Evolutionary conservation across 92 coral and sea anemone species (phyloP).

Genomic region (Isaurus tuberculatus): DNA sequence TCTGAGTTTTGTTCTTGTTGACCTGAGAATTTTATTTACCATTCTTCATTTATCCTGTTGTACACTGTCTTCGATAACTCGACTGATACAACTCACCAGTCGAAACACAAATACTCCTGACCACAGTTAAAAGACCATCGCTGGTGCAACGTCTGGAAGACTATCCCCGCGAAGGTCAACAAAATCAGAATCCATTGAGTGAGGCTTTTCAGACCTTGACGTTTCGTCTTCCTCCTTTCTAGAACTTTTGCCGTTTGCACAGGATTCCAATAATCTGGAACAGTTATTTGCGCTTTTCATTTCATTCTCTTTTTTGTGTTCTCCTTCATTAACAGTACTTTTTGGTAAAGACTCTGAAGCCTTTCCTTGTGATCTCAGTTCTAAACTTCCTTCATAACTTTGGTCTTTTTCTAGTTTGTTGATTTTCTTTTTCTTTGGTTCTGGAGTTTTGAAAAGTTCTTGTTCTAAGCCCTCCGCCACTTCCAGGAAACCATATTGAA

Average conservation of each 20-base stretch:
- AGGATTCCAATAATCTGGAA: background rate
- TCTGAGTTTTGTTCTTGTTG: too few relatives aligned
- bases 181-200: background rate
- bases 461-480: slow-evolving; percentile 4
- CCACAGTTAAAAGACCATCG: background rate
- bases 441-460: slow-evolving; percentile 21
- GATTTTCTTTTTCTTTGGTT: slow-evolving; percentile 41
- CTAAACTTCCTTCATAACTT: background rate
- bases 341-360: slow-evolving; percentile 9
- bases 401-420: slow-evolving; percentile 5
- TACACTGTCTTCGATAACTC: too few relatives aligned
- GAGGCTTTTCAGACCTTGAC: background rate
- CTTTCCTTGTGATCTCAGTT: slow-evolving; percentile 5
- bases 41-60: too few relatives aligned
- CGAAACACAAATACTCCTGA: too few relatives aligned
- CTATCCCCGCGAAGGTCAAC: background rate
- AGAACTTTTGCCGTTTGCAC: slow-evolving; percentile 28
- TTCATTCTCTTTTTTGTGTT: slow-evolving; percentile 11
- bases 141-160: background rate
- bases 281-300: background rate
- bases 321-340: background rate
- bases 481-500: slow-evolving; percentile 45
- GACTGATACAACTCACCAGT: too few relatives aligned
- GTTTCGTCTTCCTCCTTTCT: slow-evolving; percentile 38
- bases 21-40: too few relatives aligned